Evolutionary conservation across 2,797 vertebrate species (phyloP).

Genomic region (Malacoraja senta): DNA sequence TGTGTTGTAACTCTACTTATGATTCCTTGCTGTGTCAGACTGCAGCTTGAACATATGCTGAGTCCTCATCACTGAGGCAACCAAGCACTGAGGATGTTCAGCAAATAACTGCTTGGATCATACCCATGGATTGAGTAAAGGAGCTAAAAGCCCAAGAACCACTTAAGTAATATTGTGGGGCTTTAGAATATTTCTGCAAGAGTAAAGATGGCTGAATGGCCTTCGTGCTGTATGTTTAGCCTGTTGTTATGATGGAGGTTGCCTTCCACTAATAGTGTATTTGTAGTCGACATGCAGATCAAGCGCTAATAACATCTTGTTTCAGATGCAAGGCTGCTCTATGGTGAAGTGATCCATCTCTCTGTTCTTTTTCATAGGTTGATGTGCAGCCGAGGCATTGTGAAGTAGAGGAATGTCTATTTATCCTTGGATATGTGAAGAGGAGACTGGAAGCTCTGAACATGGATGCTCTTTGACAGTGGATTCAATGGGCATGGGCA

Average conservation of each 20-base stretch:
- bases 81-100: neutral
- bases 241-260: neutral
- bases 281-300: neutral
- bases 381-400: neutral
- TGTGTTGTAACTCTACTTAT: no score
- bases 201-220: neutral
- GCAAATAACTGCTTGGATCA: neutral
- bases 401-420: slow-evolving; percentile 15
- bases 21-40: neutral
- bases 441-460: neutral
- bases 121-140: neutral
- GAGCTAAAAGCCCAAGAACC: neutral
- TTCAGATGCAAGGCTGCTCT: neutral
- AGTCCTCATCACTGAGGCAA: neutral
- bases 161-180: neutral
- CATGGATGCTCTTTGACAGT: neutral
- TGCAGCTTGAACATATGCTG: neutral
- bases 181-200: neutral
- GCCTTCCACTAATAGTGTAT: neutral
- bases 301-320: no score
- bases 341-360: neutral
- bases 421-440: neutral
- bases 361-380: neutral
- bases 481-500: neutral
- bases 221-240: neutral